Evolutionary conservation across 1,140 invertebrate species (phyloP), one percentile per base, ranked within the genome.

Genomic region (Proctacanthus coquilletti): DNA sequence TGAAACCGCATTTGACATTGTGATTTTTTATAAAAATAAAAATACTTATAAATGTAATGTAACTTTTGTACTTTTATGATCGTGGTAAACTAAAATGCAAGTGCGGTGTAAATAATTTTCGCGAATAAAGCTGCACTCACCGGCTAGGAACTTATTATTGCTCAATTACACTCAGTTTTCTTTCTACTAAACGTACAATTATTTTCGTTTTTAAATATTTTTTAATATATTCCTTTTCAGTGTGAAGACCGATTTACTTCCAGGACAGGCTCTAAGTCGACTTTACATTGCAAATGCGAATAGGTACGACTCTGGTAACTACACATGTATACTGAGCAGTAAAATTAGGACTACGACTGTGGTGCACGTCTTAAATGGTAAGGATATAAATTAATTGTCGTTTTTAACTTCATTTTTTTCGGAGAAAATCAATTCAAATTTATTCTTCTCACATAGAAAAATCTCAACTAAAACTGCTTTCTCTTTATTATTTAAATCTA

Each of bases 301-400:
- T 50, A 72, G 74, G 45, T 72, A 75, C 45, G 83, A 88, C 53
- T 84, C 81, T n/a, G 83, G 83, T 17, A 85, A 85, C 56, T 88
- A 87, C 55, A 82, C 79, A 34, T 88, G 84, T 49, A 72, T 77
- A 15, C 62, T 86, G 37, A 76, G 77, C 27, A 80, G 84, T 43
- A 73, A 82, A 38, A 80, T 82, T 8, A 70, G 74, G 18, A 79
- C 80, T 18, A 69, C 69, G 17, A 79, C 87, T 38, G 71, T 75
- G 41, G 80, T 88, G 19, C 83, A 86, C 58, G 80, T 88, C 31
- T 65, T 86, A 35, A 85, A 82, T 67, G 82, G 82, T 85, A 63
- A 67, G 65, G 55, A 35, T 27, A 21, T 9, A 38, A n/a, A 13
- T 30, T 3, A n/a, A 8, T 25, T 25, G n/a, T 25, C n/a, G 6